Percentiles rank a stretch among this genome's conserved stretches.
Conservation (phyloP, 2,888 invertebrate species). For the Lochmaea capreae region DNA sequence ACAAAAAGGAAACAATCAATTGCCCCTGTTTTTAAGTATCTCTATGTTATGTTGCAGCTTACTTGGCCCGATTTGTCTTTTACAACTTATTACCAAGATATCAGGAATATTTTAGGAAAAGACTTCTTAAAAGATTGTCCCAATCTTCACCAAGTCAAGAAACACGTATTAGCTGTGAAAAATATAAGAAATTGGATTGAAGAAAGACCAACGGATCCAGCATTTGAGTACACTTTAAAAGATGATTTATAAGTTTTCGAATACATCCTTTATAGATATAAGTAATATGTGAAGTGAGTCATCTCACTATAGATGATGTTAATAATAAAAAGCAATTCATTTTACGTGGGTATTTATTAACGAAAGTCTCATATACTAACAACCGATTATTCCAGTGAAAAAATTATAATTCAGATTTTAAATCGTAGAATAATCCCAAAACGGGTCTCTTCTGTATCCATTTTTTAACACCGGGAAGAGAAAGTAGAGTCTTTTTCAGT, state of each 20-base stretch:
- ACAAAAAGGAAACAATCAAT: no score
- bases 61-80: background rate
- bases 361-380: no score
- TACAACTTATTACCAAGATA: constrained; percentile 3
- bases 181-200: constrained; percentile 16
- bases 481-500: constrained; percentile 69
- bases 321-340: no score
- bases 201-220: constrained; percentile 6
- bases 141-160: constrained; percentile 7
- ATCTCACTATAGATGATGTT: no score
- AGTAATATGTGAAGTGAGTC: no score
- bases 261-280: no score
- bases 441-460: constrained; percentile 75
- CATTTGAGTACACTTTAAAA: constrained; percentile 7
- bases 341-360: no score
- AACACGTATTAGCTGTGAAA: constrained; percentile 7
- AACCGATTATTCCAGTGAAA: no score
- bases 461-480: constrained; percentile 71
- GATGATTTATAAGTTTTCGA: constrained; percentile 17
- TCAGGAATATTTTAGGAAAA: background rate
- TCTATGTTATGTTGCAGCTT: background rate
- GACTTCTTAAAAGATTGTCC: background rate
- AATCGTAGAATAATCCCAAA: no score
- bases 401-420: background rate
- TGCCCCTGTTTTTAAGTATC: no score